These are phyloP conservation scores for Meloidogyne chitwoodi DNA, from an alignment of 1,140 invertebrate genomes.

Conservation along the genomic window DNA sequence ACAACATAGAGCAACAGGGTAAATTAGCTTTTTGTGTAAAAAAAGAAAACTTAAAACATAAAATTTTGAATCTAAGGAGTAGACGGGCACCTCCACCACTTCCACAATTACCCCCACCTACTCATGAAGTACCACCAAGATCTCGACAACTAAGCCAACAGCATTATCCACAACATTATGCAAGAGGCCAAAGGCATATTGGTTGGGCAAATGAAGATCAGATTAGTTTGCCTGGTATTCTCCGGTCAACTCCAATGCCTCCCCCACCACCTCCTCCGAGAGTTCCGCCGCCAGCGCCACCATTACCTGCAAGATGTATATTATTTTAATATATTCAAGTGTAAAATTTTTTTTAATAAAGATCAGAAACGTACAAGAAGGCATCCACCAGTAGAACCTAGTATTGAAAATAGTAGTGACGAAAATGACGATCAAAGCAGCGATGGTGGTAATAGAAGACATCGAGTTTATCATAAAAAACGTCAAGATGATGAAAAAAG, in stretches of 20 bases:
- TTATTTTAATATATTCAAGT: background rate
- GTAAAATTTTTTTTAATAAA: background rate
- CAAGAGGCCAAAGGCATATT: background rate
- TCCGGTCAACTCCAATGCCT: background rate
- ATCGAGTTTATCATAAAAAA: background rate
- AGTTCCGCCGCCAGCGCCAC: constrained; percentile 12
- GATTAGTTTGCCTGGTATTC: background rate
- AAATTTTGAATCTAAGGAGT: background rate
- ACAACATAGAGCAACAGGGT: background rate
- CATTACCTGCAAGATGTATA: constrained; percentile 12
- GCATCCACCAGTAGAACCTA: background rate
- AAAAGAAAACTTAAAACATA: too few species aligned
- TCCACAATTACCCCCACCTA: background rate
- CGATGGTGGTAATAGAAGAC: background rate
- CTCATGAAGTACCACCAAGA: background rate
- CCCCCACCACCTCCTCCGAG: constrained; percentile 13
- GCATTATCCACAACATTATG: background rate
- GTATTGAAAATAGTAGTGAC: background rate
- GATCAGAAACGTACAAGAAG: background rate
- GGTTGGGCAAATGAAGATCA: background rate
- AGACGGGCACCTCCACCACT: background rate
- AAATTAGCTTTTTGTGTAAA: background rate
- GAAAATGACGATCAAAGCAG: background rate
- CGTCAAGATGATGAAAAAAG: background rate
- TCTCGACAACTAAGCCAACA: background rate